Conservation (phyloP, 2,888 invertebrate species). For the Euproctis similis region DNA sequence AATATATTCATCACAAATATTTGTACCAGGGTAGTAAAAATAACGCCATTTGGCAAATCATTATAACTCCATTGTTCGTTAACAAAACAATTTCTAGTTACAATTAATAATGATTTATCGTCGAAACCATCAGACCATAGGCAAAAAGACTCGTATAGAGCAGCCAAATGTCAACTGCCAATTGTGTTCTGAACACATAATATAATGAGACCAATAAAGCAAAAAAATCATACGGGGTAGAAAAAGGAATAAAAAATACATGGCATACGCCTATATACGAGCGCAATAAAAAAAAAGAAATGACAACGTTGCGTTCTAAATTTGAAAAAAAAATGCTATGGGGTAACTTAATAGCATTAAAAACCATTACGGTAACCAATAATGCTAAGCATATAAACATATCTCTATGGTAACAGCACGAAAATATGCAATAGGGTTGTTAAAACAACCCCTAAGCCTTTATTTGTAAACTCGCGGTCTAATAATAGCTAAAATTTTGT, state of each 20-base stretch:
- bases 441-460: conserved; percentile 36
- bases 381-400: conserved; percentile 59
- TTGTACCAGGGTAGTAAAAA: conserved; percentile 1
- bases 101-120: conserved; percentile 20
- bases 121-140: conserved; percentile 10
- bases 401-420: conserved; percentile 60
- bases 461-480: conserved; percentile 20
- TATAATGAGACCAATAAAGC: conserved; percentile 58
- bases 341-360: conserved; percentile 58
- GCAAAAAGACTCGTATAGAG: conserved; percentile 13
- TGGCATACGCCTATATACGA: conserved; percentile 48
- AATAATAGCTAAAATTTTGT: conserved; percentile 20
- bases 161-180: conserved; percentile 26
- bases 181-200: conserved; percentile 39
- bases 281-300: conserved; percentile 51
- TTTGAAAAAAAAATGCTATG: conserved; percentile 53
- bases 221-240: conserved; percentile 48
- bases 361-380: conserved; percentile 57
- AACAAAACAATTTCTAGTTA: conserved; percentile 8
- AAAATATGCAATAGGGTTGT: conserved; percentile 46
- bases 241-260: no score
- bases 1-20: not conserved
- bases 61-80: conserved; percentile 9
- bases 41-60: conserved; percentile 11
- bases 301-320: conserved; percentile 56